Conservation (phyloP, 2,888 invertebrate species). For the Petrolisthes manimaculis region DNA sequence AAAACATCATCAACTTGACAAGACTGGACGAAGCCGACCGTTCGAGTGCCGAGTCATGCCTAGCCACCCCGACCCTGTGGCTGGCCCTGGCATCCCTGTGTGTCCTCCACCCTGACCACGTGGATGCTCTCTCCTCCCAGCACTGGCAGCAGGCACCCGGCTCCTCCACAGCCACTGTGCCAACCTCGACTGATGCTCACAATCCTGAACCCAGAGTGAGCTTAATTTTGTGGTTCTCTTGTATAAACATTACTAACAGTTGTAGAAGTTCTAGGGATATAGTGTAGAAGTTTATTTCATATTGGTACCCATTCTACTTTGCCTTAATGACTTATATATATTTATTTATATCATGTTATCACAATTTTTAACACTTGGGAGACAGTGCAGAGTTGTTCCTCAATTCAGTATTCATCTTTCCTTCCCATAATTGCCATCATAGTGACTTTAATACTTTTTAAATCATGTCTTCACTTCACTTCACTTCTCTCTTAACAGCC, state of each 20-base stretch:
- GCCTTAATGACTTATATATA: too few species aligned
- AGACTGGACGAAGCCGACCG: constrained; percentile 83
- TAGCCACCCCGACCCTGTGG: constrained; percentile 90
- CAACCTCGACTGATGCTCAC: constrained; percentile 41
- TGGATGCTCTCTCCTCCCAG: constrained; percentile 83
- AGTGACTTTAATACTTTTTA: neutral
- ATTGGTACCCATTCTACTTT: too few species aligned
- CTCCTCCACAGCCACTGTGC: constrained; percentile 68
- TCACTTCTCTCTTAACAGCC: constrained; percentile 74
- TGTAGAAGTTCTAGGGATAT: too few species aligned
- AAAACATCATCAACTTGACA: constrained; percentile 86
- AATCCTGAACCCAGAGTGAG: constrained; percentile 53
- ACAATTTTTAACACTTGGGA: too few species aligned
- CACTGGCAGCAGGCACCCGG: constrained; percentile 75
- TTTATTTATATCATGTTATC: too few species aligned
- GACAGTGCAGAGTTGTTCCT: too few species aligned
- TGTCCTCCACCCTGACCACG: constrained; percentile 91
- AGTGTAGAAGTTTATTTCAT: too few species aligned
- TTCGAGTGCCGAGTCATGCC: constrained; percentile 79
- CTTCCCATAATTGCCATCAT: too few species aligned
- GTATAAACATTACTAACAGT: too few species aligned
- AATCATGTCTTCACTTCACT: neutral
- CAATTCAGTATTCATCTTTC: too few species aligned
- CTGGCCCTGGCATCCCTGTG: constrained; percentile 92
- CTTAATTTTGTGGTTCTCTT: too few species aligned